Conservation (phyloP, 2,113 vertebrate genomes). For the Columba livia region DNA sequence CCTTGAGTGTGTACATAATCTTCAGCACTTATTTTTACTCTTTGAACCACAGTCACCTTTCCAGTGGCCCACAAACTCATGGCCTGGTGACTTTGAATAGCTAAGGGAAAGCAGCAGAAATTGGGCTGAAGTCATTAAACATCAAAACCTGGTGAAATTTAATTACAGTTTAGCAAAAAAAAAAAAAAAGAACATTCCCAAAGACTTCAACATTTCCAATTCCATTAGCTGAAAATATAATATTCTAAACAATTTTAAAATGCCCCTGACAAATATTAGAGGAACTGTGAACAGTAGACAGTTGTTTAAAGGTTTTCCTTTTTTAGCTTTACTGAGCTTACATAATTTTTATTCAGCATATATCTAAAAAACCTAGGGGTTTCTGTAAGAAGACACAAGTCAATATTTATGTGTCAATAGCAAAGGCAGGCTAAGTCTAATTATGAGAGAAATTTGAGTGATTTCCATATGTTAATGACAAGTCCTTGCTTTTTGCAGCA, state of each 20-base stretch:
- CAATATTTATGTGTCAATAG: not conserved
- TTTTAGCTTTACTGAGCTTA: not conserved
- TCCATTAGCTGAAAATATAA: not conserved
- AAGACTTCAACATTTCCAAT: not conserved
- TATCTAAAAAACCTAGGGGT: not conserved
- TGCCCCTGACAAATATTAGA: not conserved
- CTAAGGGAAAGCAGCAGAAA: not conserved
- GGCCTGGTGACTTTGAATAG: not conserved
- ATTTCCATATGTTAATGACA: conserved; percentile 10
- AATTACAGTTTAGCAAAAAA: not conserved
- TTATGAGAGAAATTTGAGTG: not conserved
- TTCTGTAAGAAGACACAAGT: not conserved
- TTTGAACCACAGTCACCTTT: not conserved
- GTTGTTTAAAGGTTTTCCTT: not conserved
- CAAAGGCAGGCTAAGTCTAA: conserved; percentile 8
- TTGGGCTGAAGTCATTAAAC: not conserved
- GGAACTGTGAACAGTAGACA: not conserved
- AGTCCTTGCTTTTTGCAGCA: not conserved
- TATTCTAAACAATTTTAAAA: not conserved
- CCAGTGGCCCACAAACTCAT: not conserved
- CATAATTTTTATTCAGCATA: not conserved
- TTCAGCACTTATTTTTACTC: not conserved
- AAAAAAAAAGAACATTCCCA: not conserved
- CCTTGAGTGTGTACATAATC: not conserved
- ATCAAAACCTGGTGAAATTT: not conserved